phyloP scores from a whole-genome alignment of 2,888 invertebrate species.

The Cosmorhoe ocellata region DNA sequence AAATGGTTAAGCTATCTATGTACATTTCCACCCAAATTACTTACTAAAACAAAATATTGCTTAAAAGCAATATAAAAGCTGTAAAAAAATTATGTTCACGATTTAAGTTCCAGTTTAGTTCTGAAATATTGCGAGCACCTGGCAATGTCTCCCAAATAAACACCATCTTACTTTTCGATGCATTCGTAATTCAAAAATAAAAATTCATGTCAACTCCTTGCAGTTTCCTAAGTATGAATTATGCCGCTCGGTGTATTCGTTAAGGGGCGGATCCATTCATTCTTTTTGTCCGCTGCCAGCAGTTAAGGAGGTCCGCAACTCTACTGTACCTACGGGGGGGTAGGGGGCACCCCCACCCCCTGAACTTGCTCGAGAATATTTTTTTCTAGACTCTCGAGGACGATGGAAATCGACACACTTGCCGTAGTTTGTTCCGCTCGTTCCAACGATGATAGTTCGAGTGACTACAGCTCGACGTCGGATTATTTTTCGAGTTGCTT shows the following conservation, averaged over 20 bases:
- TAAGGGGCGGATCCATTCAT: slow-evolving; percentile 82
- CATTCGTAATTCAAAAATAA: slow-evolving; percentile 52
- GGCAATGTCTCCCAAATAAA: slow-evolving; percentile 22
- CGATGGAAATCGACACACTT: slow-evolving; percentile 81
- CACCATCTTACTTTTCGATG: slow-evolving; percentile 43
- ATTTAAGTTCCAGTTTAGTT: too few relatives aligned
- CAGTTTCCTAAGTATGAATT: slow-evolving; percentile 81
- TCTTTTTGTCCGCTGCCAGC: slow-evolving; percentile 80
- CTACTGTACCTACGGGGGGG: slow-evolving; percentile 36
- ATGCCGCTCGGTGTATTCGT: slow-evolving; percentile 82
- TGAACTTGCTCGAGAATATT: slow-evolving; percentile 80
- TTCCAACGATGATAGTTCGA: slow-evolving; percentile 74
- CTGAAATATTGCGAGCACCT: neutral
- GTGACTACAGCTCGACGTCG: slow-evolving; percentile 65
- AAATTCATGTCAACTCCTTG: slow-evolving; percentile 76
- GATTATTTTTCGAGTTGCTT: slow-evolving; percentile 50
- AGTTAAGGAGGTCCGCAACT: slow-evolving; percentile 77
- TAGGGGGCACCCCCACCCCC: slow-evolving; percentile 48
- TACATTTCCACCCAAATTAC: too few relatives aligned
- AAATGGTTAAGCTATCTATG: too few relatives aligned
- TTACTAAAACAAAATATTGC: too few relatives aligned
- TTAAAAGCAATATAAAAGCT: too few relatives aligned
- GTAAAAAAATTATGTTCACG: too few relatives aligned
- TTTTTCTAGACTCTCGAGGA: slow-evolving; percentile 78
- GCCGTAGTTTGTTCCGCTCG: slow-evolving; percentile 72